Evolutionary conservation across 2,113 vertebrate genomes (phyloP).

Genomic region (Pteruthius melanotis): DNA sequence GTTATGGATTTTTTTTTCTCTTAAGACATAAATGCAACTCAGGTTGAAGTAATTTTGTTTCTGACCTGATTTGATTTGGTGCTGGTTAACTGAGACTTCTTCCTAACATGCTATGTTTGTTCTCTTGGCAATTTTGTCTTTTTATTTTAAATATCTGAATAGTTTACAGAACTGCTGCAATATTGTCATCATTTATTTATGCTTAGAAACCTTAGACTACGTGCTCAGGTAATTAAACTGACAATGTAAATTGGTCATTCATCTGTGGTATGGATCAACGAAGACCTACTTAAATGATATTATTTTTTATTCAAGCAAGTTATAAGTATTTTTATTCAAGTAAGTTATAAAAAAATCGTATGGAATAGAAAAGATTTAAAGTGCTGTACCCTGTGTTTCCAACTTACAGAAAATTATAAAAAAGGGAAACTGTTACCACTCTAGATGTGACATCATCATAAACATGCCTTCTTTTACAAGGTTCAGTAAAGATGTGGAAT

Average conservation of each 20-base stretch:
- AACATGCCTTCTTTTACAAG: constrained; percentile 64
- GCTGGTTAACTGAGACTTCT: not conserved
- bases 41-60: not conserved
- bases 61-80: not conserved
- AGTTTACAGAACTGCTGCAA: not conserved
- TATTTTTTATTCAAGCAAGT: not conserved
- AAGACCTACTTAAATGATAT: not conserved
- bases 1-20: not conserved
- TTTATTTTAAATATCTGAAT: not conserved
- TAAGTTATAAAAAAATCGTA: not conserved
- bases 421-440: not conserved
- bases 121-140: not conserved
- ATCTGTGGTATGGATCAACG: not conserved
- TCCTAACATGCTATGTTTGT: not conserved
- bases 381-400: not conserved
- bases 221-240: not conserved
- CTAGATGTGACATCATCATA: not conserved
- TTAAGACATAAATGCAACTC: not conserved
- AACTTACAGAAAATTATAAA: not conserved
- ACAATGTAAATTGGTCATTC: not conserved
- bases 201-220: not conserved
- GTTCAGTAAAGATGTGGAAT: constrained; percentile 82
- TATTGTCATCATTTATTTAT: not conserved
- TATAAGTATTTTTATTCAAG: too few relatives aligned
- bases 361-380: not conserved